Conservation (phyloP, 2,797 vertebrate genomes). For the Hydrophis major region DNA sequence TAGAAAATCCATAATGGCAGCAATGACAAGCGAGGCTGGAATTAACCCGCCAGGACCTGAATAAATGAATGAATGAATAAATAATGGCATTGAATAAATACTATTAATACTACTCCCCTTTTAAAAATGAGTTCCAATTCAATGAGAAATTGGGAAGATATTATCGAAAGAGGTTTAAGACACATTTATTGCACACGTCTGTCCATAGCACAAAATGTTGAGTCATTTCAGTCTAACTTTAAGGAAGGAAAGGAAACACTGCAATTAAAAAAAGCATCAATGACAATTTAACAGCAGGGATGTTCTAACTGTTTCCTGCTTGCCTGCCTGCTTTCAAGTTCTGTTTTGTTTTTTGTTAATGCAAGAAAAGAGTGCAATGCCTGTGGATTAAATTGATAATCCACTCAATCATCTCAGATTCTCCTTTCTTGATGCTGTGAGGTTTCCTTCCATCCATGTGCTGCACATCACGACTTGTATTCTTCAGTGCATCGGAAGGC, state of each 20-base stretch:
- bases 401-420: background rate
- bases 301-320: background rate
- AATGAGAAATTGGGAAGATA: background rate
- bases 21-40: background rate
- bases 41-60: background rate
- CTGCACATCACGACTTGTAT: background rate
- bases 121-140: background rate
- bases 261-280: background rate
- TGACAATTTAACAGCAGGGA: background rate
- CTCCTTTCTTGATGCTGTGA: background rate
- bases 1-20: background rate
- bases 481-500: background rate
- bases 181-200: background rate
- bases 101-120: background rate
- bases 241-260: background rate
- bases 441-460: background rate
- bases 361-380: background rate
- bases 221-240: background rate
- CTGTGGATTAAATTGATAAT: background rate
- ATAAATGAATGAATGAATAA: background rate
- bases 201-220: background rate
- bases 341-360: background rate
- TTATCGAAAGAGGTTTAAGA: background rate
- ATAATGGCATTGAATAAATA: background rate
- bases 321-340: background rate